phyloP scores from a whole-genome alignment of 35 echinoderm and acorn worm genomes.

The Eucidaris tribuloides region DNA sequence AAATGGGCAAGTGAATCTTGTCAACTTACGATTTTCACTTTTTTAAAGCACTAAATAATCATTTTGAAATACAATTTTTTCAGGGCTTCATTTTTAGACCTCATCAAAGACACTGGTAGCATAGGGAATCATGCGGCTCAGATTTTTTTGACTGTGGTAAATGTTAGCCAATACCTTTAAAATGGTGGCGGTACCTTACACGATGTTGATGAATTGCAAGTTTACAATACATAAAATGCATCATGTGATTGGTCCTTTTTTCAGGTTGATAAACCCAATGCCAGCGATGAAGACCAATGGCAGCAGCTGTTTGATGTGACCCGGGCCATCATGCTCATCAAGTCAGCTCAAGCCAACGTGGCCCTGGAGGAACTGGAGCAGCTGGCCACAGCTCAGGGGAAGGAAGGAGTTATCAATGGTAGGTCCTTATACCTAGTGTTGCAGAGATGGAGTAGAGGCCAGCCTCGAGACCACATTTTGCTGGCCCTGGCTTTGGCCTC shows the following conservation, averaged over 20 bases:
- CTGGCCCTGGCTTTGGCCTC: too few species aligned
- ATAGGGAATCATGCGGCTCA: too few species aligned
- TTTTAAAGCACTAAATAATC: too few species aligned
- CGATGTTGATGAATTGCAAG: not conserved
- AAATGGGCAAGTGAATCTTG: too few species aligned
- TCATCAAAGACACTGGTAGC: too few species aligned
- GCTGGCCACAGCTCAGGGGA: slow-evolving; percentile 75
- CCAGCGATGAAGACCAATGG: slow-evolving; percentile 40
- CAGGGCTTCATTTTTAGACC: too few species aligned
- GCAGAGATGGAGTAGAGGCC: too few species aligned
- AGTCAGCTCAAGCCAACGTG: slow-evolving; percentile 63
- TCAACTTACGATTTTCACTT: too few species aligned
- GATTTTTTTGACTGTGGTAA: too few species aligned
- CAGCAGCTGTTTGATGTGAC: slow-evolving; percentile 79
- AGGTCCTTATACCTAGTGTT: not conserved
- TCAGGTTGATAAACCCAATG: slow-evolving; percentile 53
- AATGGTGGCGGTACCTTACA: not conserved
- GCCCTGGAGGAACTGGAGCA: slow-evolving; percentile 89
- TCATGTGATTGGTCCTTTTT: not conserved
- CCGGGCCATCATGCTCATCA: slow-evolving; percentile 81
- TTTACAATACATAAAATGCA: not conserved
- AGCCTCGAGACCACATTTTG: too few species aligned
- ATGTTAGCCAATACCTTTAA: too few species aligned
- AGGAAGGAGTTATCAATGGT: slow-evolving; percentile 85
- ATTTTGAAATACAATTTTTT: too few species aligned